Evolutionary conservation across 2,113 vertebrate species (phyloP).

Genomic region (Micromys minutus): DNA sequence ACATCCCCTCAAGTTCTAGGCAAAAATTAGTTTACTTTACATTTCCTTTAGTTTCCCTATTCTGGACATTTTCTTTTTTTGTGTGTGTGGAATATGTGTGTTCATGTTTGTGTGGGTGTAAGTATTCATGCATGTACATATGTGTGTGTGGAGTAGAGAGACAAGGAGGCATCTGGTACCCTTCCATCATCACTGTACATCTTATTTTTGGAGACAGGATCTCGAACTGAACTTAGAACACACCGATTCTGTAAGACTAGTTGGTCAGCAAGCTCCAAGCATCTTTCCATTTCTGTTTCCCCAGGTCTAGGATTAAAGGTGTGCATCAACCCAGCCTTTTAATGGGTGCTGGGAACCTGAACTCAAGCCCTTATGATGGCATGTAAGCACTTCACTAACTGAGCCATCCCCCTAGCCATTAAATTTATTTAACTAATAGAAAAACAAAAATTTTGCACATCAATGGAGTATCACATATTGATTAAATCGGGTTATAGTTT

Average conservation of each 20-base stretch:
- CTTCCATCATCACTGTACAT: background rate
- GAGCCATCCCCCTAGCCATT: background rate
- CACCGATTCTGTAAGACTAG: background rate
- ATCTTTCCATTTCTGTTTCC: background rate
- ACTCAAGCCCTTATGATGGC: background rate
- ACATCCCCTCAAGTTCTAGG: background rate
- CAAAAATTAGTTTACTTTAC: background rate
- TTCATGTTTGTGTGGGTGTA: background rate
- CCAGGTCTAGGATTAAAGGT: background rate
- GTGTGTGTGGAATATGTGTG: background rate
- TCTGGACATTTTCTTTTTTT: constrained; percentile 17
- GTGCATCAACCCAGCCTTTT: background rate
- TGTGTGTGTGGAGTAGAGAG: background rate
- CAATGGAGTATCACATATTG: background rate
- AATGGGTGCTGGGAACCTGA: background rate
- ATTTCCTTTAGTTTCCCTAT: constrained; percentile 12
- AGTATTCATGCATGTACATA: background rate
- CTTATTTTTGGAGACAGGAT: background rate
- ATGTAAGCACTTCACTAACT: background rate
- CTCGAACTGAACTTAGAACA: background rate
- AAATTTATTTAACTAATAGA: background rate
- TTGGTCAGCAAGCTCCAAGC: background rate
- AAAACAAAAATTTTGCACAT: background rate
- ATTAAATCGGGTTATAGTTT: background rate
- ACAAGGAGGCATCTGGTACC: background rate